Evolutionary conservation across 2,888 invertebrate species (phyloP), one percentile per base, ranked within the genome.

Genomic region (Ornithoptera priamus): DNA sequence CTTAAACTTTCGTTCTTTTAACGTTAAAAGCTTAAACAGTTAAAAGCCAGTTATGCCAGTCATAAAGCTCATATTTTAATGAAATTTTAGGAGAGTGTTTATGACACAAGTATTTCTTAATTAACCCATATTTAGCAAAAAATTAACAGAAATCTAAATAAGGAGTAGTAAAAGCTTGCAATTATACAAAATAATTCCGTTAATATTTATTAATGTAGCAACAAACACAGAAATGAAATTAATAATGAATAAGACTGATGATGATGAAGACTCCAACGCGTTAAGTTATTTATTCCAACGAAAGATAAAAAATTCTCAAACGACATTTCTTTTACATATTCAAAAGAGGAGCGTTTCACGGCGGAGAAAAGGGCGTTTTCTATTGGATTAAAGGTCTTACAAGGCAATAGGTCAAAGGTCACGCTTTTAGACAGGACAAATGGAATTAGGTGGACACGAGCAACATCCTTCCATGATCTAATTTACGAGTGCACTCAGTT

Each of bases 401-500:
- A 58, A 62, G 66, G 59, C 66, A 36, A 62, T 57, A 62, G 61
- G 67, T 50, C 60, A 62, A 56, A 57, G 56, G 17, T n/a, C 50
- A 61, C 22, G 62, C 62, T 66, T 66, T 69, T 63, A 66, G 62
- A n/a, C 62, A 53, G 53, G 53, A 63, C 70, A 46, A 67, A 70
- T 63, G 53, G 50, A 67, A 70, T 70, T 70, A 63, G 62, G 24
- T 22, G 66, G 66, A 63, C 70, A 70, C 59, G 59, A 62, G 66
- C 58, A 53, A 70, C 70, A 62, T 70, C 70, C 66, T 67, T 62
- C 53, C 62, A 39, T 70, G 63, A 70, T 70, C 50, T 58, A 70
- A 70, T 70, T 63, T 63, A 67, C 58, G 30, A 56, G 66, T 53
- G 62, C 50, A 46, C 62, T 59, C 59, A 66, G 66, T 66, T 70